Conservation (phyloP, 2,888 invertebrate genomes). For the Synergus gifuensis region DNA sequence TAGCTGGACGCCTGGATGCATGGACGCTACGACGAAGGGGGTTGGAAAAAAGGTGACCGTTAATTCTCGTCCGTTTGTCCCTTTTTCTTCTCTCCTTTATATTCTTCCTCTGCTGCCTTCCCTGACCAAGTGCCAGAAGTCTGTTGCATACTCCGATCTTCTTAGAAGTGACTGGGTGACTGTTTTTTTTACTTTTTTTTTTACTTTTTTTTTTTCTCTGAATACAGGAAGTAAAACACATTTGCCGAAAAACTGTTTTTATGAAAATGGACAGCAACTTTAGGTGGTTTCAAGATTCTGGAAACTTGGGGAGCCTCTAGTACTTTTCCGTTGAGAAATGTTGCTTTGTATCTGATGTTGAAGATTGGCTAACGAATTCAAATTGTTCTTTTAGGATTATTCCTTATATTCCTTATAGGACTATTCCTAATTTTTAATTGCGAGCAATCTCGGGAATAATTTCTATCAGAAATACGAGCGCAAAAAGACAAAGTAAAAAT, state of each 20-base stretch:
- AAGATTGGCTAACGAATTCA: not conserved
- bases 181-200: too few species aligned
- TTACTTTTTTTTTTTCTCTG: too few species aligned
- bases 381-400: too few species aligned
- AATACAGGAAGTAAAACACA: not conserved
- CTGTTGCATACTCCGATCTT: not conserved
- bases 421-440: too few species aligned
- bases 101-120: not conserved
- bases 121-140: not conserved
- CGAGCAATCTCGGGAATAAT: too few species aligned
- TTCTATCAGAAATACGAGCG: too few species aligned
- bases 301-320: not conserved
- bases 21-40: conserved; percentile 43
- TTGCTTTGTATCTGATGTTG: not conserved
- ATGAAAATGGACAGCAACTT: not conserved
- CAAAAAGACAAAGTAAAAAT: too few species aligned
- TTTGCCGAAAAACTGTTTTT: not conserved
- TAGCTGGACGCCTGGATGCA: not conserved
- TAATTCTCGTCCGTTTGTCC: conserved; percentile 37
- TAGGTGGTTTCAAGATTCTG: not conserved
- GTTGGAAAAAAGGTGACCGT: conserved; percentile 46
- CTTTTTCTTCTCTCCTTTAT: not conserved
- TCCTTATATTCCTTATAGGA: too few species aligned
- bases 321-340: not conserved
- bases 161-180: not conserved